A percentile compares a stretch with the other conserved stretches of the same genome.
Conservation (phyloP, 1,140 invertebrate genomes). For the Ctenoplectra terminalis region DNA sequence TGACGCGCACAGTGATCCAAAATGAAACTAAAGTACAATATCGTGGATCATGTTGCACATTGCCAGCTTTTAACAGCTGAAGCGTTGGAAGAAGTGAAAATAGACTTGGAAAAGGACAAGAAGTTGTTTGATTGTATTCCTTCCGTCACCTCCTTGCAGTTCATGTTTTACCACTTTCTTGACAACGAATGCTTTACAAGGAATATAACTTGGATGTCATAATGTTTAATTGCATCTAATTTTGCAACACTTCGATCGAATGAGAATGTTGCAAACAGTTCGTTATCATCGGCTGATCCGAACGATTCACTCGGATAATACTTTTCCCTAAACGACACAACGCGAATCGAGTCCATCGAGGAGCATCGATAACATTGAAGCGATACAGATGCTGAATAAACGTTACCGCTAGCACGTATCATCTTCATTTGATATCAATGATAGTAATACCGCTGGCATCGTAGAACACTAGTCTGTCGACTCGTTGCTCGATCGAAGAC, state of each 20-base stretch:
- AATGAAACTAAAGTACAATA: background rate
- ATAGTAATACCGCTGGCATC: background rate
- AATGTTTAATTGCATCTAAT: background rate
- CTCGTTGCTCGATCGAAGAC: too few species aligned
- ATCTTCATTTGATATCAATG: background rate
- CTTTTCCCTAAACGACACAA: background rate
- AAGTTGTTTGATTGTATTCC: background rate
- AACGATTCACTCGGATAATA: background rate
- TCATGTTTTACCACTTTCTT: background rate
- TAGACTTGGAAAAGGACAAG: background rate
- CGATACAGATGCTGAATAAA: background rate
- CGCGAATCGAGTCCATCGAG: background rate
- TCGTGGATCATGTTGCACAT: background rate
- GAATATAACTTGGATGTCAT: background rate
- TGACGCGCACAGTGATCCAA: background rate
- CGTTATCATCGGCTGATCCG: background rate
- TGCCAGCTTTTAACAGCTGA: background rate
- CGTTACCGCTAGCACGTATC: background rate
- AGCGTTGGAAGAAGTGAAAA: constrained; percentile 2
- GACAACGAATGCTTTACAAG: background rate
- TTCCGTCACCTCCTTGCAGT: background rate
- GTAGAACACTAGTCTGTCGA: constrained; percentile 18
- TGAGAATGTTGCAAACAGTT: background rate
- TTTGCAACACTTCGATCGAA: background rate
- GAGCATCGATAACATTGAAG: background rate